Percentiles rank a stretch among this genome's conserved stretches.
phyloP scores from a whole-genome alignment of 2,113 vertebrate genomes.

The Phocoena phocoena region DNA sequence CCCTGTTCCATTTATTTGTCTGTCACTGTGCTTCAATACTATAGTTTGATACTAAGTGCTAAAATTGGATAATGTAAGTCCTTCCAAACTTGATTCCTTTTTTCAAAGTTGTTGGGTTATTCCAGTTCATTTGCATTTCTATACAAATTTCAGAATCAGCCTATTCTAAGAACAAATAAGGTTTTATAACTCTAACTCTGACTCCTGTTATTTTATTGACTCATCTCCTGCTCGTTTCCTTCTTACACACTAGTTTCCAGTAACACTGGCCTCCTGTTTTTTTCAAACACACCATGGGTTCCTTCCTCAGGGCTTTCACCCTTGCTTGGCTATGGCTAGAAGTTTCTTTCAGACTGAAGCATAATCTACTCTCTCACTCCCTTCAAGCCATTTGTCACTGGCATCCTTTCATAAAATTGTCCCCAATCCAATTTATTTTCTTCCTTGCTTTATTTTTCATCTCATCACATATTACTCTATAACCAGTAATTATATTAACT shows the following conservation, averaged over 20 bases:
- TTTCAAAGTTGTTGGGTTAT: not conserved
- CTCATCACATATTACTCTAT: not conserved
- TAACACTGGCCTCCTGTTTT: not conserved
- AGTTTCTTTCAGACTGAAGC: not conserved
- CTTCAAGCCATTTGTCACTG: not conserved
- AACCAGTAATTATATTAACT: not conserved
- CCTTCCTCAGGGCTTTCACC: rapidly evolving
- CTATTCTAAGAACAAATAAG: not conserved
- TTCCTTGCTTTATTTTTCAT: not conserved
- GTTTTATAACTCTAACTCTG: not conserved
- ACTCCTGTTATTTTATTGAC: not conserved
- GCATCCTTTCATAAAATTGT: not conserved
- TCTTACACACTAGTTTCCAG: not conserved
- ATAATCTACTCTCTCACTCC: rapidly evolving
- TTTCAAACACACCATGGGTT: rapidly evolving
- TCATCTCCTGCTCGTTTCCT: not conserved
- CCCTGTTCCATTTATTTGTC: not conserved
- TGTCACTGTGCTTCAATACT: not conserved
- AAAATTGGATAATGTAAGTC: not conserved
- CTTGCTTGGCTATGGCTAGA: not conserved
- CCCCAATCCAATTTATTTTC: not conserved
- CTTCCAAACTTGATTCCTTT: not conserved
- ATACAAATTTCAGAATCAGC: not conserved
- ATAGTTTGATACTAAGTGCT: not conserved
- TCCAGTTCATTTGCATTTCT: not conserved